Base-by-base conservation (phyloP, 2,113 vertebrate species). In the Thomomys bottae region DNA sequence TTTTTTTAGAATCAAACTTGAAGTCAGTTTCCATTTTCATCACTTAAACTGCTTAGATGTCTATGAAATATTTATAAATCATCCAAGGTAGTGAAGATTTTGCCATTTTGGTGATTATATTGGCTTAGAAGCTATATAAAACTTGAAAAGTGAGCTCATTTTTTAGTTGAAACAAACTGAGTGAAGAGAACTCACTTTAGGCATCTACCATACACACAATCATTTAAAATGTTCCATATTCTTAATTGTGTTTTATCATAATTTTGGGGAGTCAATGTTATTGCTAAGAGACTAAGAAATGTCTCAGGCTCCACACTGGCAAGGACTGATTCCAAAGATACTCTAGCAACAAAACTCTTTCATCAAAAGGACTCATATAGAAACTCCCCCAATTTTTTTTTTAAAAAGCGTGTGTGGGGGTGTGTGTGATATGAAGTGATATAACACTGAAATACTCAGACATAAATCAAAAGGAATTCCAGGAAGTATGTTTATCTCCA, bases 51-150 rank as follows among this genome's bases (percentile, higher is more conserved):
- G 68, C 81, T 83, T 73, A 83, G 15, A 54, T 63, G 32, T 73
- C 82, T 93, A 26, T 20, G 18, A 76, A 59, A 76, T 89, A 92
- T 71, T 72, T 89, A 78, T 49, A 92, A 93, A 96, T 91, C 75
- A 42, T 84, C 40, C 63, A 87, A 84, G 71, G 21, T 64, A 70
- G 63, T 20, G 2, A 5, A 9, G 6, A 66, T 67, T 68, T 34
- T 3, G 15, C 32, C 67, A 57, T 15, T 42, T 87, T 34, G 61
- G 45, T 9, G 4, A 96, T 72, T 38, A 1, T 71, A 64, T n/a
- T 77, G 87, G 68, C 95, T 87, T 59, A 71, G 32, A 34, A 87
- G 71, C 26, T 84, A 49, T 26, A 54, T 61, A 66, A 66, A 86
- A 49, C 36, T 66, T 68, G 49, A 87, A 49, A 45, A 94, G 59